Evolutionary conservation across 2,113 vertebrate species (phyloP), one percentile per base, ranked within the genome.

Genomic region (Poicephalus meyeri): DNA sequence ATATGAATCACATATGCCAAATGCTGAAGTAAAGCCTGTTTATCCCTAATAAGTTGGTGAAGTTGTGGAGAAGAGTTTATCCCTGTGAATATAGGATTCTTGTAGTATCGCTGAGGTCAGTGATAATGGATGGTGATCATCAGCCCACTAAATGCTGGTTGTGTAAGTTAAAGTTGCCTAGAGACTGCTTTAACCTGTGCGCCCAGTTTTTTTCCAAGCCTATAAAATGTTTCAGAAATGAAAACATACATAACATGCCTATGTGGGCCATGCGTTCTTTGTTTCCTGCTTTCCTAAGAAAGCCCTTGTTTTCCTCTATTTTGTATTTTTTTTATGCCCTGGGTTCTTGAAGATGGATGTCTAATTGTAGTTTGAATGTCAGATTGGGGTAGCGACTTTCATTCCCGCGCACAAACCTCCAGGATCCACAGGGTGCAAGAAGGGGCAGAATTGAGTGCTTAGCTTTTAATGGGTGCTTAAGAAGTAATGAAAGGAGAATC

Each of bases 381-480:
- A 93, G 87, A 78, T 64, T 72, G 71, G 66, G 80, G 49, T n/a
- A 86, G 74, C 39, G 66, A 83, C 86, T 95, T 96, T 95, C 81
- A 78, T 81, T 49, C 46, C 25, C 41, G 12, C 1, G 13, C n/a
- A 91, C 68, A 85, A 69, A 52, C 82, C 68, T 35, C 49, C 68
- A 37, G 91, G 92, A 93, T 94, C 70, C n/a, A 61, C 91, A 37
- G 92, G 95, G 93, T 72, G 81, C 85, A 37, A 94, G 85, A 1
- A 71, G 86, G 87, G 86, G 71, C 89, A 82, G 86, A 89, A 88
- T 16, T 46, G 56, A 95, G 89, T 29, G 76, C 88, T 95, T 92
- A 95, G 95, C 95, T 93, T 96, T 97, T 97, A 96, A 94, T 94
- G 95, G 91, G 88, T 95, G 91, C 95, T 91, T 96, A 96, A 97